phyloP scores from a whole-genome alignment of 2,888 invertebrate genomes.

The Monopis laevigella region DNA sequence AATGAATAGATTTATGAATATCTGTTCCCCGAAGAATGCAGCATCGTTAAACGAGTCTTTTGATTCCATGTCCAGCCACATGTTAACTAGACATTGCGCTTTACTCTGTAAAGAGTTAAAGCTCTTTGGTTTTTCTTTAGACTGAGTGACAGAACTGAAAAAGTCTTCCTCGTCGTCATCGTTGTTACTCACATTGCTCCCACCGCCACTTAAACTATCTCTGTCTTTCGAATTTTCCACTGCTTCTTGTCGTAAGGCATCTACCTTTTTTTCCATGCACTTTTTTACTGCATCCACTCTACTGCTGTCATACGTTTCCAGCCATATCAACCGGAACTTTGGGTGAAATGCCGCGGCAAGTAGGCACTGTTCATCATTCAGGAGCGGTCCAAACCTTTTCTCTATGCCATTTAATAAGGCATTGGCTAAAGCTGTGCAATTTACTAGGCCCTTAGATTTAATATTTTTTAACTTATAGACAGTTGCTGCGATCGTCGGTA shows the following conservation, averaged over 20 bases:
- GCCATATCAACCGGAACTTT: too few species aligned
- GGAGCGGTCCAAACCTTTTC: too few species aligned
- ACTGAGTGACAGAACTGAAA: slow-evolving; percentile 22
- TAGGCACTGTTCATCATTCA: too few species aligned
- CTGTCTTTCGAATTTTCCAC: slow-evolving; percentile 20
- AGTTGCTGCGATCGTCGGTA: too few species aligned
- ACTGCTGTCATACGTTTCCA: too few species aligned
- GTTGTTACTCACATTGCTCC: slow-evolving; percentile 19
- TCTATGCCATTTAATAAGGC: too few species aligned
- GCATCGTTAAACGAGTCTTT: slow-evolving; percentile 24
- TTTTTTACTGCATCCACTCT: too few species aligned
- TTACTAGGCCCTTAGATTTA: too few species aligned
- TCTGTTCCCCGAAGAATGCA: slow-evolving; percentile 24
- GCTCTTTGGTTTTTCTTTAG: slow-evolving; percentile 21
- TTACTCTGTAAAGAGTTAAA: slow-evolving; percentile 21
- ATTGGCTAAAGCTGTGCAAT: too few species aligned
- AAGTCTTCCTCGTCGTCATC: slow-evolving; percentile 20
- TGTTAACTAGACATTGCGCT: slow-evolving; percentile 24
- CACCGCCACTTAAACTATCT: slow-evolving; percentile 16
- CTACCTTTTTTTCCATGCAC: slow-evolving; percentile 18
- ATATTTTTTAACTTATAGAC: too few species aligned
- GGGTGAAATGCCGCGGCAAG: too few species aligned
- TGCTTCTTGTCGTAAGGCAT: slow-evolving; percentile 21
- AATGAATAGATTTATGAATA: slow-evolving; percentile 14
- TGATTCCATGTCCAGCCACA: slow-evolving; percentile 26